phyloP scores from a whole-genome alignment of 1,140 invertebrate species.

The Halyomorpha halys region DNA sequence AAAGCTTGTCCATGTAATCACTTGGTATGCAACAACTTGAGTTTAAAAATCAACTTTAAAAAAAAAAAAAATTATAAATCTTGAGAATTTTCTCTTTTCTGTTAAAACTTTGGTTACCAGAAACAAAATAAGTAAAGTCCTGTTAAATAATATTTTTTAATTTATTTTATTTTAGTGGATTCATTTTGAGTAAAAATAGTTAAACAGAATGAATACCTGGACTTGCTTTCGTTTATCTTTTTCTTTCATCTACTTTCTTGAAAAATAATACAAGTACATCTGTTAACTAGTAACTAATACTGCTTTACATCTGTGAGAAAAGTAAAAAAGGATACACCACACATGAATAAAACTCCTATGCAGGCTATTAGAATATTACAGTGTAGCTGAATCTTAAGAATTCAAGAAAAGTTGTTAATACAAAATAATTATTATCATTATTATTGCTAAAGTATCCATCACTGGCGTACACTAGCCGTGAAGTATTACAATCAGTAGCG shows the following conservation, averaged over 20 bases:
- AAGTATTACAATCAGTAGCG: constrained; percentile 23
- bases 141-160: no score
- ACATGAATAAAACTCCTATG: constrained; percentile 25
- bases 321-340: constrained; percentile 20
- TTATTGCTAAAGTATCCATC: constrained; percentile 20
- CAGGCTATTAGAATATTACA: constrained; percentile 28
- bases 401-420: constrained; percentile 23
- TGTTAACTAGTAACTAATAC: constrained; percentile 25
- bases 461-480: constrained; percentile 24
- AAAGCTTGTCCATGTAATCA: constrained; percentile 15
- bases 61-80: no score
- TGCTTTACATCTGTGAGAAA: constrained; percentile 24
- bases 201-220: constrained; percentile 18
- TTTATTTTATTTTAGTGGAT: no score
- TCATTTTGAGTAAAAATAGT: no score
- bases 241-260: constrained; percentile 25
- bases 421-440: constrained; percentile 26
- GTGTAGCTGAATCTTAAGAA: constrained; percentile 24
- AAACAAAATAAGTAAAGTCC: no score
- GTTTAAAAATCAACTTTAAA: no score
- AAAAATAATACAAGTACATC: constrained; percentile 19
- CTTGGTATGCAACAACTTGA: no score
- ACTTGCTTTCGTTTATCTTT: constrained; percentile 23
- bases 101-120: no score
- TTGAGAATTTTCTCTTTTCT: no score